Conservation (phyloP, 2,797 vertebrate species). For the Anas bernieri region DNA sequence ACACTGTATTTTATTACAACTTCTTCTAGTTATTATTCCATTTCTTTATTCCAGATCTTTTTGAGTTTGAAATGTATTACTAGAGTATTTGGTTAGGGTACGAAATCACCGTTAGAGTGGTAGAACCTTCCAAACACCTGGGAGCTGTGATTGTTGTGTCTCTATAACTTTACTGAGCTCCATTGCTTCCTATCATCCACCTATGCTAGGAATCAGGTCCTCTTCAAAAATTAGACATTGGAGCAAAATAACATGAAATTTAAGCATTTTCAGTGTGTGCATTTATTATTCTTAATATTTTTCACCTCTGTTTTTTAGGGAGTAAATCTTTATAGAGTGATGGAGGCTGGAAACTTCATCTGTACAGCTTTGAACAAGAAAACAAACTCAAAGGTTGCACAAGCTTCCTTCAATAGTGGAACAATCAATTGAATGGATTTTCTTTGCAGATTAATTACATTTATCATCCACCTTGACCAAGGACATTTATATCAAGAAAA, state of each 20-base stretch:
- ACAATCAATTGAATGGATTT: background rate
- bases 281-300: conserved; percentile 22
- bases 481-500: conserved; percentile 12
- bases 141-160: background rate
- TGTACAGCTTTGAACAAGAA: conserved; percentile 86
- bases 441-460: conserved; percentile 6
- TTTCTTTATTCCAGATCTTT: background rate
- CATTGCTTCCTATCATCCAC: background rate
- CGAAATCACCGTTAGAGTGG: background rate
- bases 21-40: background rate
- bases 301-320: conserved; percentile 80
- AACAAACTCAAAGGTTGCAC: conserved; percentile 92
- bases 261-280: background rate
- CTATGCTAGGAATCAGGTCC: background rate
- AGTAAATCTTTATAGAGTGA: conserved; percentile 88
- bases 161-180: background rate
- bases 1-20: background rate
- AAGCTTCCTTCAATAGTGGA: conserved; percentile 78
- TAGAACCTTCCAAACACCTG: background rate
- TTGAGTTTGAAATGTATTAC: background rate
- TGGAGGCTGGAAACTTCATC: conserved; percentile 91
- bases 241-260: background rate
- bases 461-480: conserved; percentile 6
- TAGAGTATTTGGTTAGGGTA: background rate
- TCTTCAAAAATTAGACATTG: background rate